Base-by-base conservation (phyloP, 2,888 invertebrate genomes). In the Campoplex capitator region DNA sequence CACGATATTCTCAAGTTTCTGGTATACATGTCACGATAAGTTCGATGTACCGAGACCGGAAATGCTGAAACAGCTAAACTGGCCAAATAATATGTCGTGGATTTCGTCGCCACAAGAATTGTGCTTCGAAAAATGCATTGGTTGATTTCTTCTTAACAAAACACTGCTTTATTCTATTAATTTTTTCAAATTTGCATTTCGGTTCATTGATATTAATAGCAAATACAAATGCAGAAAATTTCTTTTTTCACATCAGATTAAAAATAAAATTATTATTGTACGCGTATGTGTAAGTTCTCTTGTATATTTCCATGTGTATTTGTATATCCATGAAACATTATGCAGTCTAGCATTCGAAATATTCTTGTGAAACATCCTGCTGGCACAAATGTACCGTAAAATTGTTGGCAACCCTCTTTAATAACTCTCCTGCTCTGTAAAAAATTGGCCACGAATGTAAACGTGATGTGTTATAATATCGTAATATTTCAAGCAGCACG, bases 321-420 rank as follows among this genome's bases (percentile, higher is more conserved):
- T 51, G 13, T 70, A 28, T 16, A 48, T 48, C 28, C 18, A 28
- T 23, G 76, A 67, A 70, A 77, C 51, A 73, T 84, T 54, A 83
- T 71, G 71, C 70, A 76, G 67, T 62, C 68, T 58, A 35, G 85
- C 89, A 85, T 83, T 77, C 51, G 80, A 67, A 76, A 78, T 87
- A 86, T 89, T 91, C 89, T 88, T 88, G 87, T 79, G 62, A 83
- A 89, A 87, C 87, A 90, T 90, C 86, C 84, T 73, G 75, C 75
- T 85, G 87, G 87, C 88, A 90, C 89, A 91, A 84, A 91, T 91
- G 89, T 90, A 56, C 88, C 90, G 88, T 90, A 89, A 92, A 91
- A 91, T 91, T 90, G 92, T 89, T 91, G 92, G 91, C 92, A 91
- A 87, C 76, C 83, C 78, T 89, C 91, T 91, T 87, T 91, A 91